These are phyloP conservation scores for Chrysolina oricalcia DNA, from an alignment of 2,888 invertebrate genomes.

Conservation along the genomic window DNA sequence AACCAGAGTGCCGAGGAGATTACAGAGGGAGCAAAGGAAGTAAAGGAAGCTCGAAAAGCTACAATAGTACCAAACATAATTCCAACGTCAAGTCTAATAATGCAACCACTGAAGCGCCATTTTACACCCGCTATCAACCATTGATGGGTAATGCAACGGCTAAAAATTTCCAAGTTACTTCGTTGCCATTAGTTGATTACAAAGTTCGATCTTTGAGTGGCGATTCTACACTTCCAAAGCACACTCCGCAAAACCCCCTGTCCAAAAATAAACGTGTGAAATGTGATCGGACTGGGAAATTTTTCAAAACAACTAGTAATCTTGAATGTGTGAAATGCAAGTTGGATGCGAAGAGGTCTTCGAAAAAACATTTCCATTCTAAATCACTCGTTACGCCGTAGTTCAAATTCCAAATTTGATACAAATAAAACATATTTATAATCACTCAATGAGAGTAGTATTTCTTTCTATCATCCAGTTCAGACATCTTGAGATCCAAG, in stretches of 20 bases:
- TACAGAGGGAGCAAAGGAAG: slow-evolving; percentile 36
- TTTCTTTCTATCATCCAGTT: neutral
- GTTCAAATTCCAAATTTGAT: slow-evolving; percentile 12
- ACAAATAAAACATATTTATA: slow-evolving; percentile 8
- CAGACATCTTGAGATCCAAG: too few relatives aligned
- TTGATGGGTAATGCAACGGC: neutral
- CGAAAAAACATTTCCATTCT: slow-evolving; percentile 31
- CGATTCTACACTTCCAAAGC: slow-evolving; percentile 25
- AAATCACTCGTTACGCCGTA: slow-evolving; percentile 22
- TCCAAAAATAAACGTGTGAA: slow-evolving; percentile 34
- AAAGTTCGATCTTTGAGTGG: slow-evolving; percentile 49
- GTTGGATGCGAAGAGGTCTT: slow-evolving; percentile 12
- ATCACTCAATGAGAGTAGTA: neutral
- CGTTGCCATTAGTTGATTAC: slow-evolving; percentile 54
- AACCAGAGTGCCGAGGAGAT: neutral
- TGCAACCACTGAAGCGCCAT: slow-evolving; percentile 50
- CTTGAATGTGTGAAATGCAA: slow-evolving; percentile 26
- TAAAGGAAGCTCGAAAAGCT: slow-evolving; percentile 32
- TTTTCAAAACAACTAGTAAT: slow-evolving; percentile 42
- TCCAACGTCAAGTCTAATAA: slow-evolving; percentile 16
- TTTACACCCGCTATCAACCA: slow-evolving; percentile 40
- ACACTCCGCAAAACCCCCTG: slow-evolving; percentile 5
- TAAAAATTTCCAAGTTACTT: slow-evolving; percentile 41
- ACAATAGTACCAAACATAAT: neutral
- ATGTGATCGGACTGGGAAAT: slow-evolving; percentile 29